These are phyloP conservation scores for Melanogrammus aeglefinus DNA, from an alignment of 2,797 vertebrate species.

Conservation along the genomic window DNA sequence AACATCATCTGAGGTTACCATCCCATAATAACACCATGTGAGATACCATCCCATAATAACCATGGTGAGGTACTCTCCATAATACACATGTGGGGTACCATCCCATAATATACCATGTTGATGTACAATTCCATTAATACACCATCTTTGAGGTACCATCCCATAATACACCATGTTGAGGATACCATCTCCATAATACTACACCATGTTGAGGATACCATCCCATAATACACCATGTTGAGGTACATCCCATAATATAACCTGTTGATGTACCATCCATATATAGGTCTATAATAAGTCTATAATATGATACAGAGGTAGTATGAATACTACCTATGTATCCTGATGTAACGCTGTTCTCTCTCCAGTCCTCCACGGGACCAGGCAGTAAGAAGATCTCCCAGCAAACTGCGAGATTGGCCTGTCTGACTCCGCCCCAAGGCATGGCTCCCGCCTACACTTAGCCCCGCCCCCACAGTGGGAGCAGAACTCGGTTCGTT, in stretches of 20 bases:
- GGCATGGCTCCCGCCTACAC: too few species aligned
- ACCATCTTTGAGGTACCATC: background rate
- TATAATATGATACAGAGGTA: background rate
- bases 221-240: too few species aligned
- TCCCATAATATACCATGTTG: too few species aligned
- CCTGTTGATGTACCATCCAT: too few species aligned
- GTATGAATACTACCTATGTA: background rate
- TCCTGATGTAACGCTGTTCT: background rate
- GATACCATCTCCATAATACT: constrained; percentile 39
- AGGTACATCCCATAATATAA: too few species aligned
- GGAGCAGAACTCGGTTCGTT: background rate
- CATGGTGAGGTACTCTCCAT: constrained; percentile 50
- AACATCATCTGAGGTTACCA: too few species aligned
- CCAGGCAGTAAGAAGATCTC: constrained; percentile 63
- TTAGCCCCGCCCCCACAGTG: constrained; percentile 23
- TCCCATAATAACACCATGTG: background rate
- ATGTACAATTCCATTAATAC: constrained; percentile 49
- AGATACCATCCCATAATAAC: too few species aligned
- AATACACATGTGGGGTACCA: background rate
- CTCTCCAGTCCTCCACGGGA: constrained; percentile 43
- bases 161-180: constrained; percentile 29
- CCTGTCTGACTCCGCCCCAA: constrained; percentile 39
- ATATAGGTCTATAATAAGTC: too few species aligned
- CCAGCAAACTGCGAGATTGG: constrained; percentile 51
- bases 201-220: background rate